Evolutionary conservation across 2,113 vertebrate species (phyloP).

Genomic region (Poecile atricapillus): DNA sequence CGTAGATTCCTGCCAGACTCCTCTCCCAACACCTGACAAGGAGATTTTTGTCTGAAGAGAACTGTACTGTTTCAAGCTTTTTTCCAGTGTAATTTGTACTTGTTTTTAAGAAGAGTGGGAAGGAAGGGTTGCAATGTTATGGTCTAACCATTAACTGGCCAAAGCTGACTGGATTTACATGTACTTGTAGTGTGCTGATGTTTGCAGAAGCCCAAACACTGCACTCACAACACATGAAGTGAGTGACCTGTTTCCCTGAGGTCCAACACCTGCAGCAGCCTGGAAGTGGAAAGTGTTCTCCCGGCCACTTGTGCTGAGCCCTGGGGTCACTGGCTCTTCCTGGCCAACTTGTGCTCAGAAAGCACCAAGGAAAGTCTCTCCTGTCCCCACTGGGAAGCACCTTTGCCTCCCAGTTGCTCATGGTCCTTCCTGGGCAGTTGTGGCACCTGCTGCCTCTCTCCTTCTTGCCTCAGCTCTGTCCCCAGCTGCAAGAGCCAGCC

Average conservation of each 20-base stretch:
- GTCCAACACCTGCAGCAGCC: too few relatives aligned
- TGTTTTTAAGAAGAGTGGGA: not conserved
- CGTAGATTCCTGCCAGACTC: not conserved
- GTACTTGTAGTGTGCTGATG: not conserved
- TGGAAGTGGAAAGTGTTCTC: not conserved
- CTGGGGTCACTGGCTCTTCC: not conserved
- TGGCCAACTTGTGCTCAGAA: not conserved
- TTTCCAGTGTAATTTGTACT: not conserved
- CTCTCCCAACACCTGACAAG: not conserved
- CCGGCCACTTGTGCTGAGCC: not conserved
- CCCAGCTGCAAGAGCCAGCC: not conserved
- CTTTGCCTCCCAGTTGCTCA: not conserved
- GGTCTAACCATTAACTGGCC: not conserved
- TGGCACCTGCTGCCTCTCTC: not conserved
- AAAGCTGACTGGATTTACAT: not conserved
- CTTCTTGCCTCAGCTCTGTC: not conserved
- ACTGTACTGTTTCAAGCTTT: not conserved
- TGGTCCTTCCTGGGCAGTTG: too few relatives aligned
- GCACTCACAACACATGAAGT: fast-evolving
- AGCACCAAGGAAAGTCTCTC: not conserved
- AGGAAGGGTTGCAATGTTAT: not conserved
- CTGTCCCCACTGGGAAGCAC: not conserved
- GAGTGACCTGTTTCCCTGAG: not conserved
- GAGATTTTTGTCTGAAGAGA: not conserved
- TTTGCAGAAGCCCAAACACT: not conserved